A percentile compares a stretch with the other conserved stretches of the same genome.
Conservation (phyloP, 1,140 invertebrate species). For the Bacillus rossius region DNA sequence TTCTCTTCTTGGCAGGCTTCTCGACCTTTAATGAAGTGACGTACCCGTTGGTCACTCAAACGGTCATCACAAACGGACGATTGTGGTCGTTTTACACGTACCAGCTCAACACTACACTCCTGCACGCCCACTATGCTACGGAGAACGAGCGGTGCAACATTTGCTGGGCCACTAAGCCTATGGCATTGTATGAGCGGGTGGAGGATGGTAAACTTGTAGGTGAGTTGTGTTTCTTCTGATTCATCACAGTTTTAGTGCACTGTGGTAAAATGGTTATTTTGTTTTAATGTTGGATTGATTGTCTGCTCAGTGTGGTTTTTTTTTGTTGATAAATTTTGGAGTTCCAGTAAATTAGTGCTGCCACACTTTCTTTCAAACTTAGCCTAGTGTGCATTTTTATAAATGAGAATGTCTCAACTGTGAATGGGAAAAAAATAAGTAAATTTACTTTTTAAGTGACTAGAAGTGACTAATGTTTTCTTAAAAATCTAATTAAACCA, state of each 20-base stretch:
- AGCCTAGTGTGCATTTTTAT: not conserved
- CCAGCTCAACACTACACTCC: slow-evolving; percentile 78
- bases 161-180: slow-evolving; percentile 67
- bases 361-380: not conserved
- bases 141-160: slow-evolving; percentile 68
- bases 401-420: not conserved
- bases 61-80: slow-evolving; percentile 77
- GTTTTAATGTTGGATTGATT: too few relatives aligned
- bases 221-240: slow-evolving; percentile 5
- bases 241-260: not conserved
- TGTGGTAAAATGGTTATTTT: too few relatives aligned
- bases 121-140: slow-evolving; percentile 53
- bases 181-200: slow-evolving; percentile 69
- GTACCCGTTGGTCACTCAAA: slow-evolving; percentile 83
- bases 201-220: slow-evolving; percentile 65
- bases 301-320: too few relatives aligned
- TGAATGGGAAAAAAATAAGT: not conserved
- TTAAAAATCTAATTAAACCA: too few relatives aligned
- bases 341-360: not conserved
- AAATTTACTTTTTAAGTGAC: too few relatives aligned
- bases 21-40: slow-evolving; percentile 79
- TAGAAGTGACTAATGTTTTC: too few relatives aligned
- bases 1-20: slow-evolving; percentile 64
- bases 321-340: not conserved
- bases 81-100: slow-evolving; percentile 79